Percentiles rank a stretch among this genome's conserved stretches.
Evolutionary conservation across 2,888 invertebrate genomes (phyloP).

Genomic region (Adelphocoris suturalis): DNA sequence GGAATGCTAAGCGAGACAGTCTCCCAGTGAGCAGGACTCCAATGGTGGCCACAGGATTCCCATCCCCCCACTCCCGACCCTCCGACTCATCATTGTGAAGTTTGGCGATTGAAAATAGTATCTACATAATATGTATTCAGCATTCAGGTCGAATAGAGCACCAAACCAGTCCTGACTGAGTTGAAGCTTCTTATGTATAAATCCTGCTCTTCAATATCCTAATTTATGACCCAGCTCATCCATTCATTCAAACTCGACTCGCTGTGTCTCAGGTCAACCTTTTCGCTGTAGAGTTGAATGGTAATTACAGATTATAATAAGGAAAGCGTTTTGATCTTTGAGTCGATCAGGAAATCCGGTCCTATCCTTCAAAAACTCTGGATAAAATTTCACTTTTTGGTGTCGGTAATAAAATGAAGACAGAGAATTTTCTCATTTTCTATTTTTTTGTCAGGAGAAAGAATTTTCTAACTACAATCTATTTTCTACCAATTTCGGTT

Average conservation of each 20-base stretch:
- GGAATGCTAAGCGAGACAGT: slow-evolving; percentile 56
- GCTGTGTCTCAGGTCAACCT: slow-evolving; percentile 62
- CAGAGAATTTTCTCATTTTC: no score
- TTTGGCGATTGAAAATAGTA: slow-evolving; percentile 69
- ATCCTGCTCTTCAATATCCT: slow-evolving; percentile 70
- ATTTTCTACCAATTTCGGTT: no score
- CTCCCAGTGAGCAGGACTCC: neutral
- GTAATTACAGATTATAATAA: slow-evolving; percentile 68
- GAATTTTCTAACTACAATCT: no score
- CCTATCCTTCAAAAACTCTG: neutral
- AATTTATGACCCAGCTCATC: slow-evolving; percentile 72
- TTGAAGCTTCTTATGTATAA: slow-evolving; percentile 70
- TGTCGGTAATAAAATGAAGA: no score
- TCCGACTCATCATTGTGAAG: slow-evolving; percentile 56
- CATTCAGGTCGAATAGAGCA: slow-evolving; percentile 68
- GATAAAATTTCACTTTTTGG: no score
- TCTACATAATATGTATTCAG: slow-evolving; percentile 69
- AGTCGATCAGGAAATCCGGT: neutral
- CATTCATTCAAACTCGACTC: slow-evolving; percentile 71
- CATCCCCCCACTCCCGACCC: neutral
- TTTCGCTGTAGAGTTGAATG: slow-evolving; percentile 69
- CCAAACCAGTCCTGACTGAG: slow-evolving; percentile 58
- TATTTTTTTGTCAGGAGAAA: no score
- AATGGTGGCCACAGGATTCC: neutral
- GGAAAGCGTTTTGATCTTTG: slow-evolving; percentile 43